Conservation (phyloP, 2,113 vertebrate genomes). For the Suncus etruscus region DNA sequence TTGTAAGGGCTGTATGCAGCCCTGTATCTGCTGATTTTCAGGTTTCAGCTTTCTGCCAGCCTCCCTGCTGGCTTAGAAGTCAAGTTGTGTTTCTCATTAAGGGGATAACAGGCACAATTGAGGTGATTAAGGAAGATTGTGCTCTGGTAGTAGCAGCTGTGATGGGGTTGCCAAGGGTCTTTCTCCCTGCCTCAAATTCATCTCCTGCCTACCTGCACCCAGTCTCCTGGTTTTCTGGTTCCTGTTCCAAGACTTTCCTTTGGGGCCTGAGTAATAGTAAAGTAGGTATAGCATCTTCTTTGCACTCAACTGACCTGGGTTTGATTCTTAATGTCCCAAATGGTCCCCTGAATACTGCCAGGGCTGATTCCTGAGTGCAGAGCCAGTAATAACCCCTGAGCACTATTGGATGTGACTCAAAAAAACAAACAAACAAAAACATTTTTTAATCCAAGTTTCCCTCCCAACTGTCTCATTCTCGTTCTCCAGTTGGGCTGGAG, state of each 20-base stretch:
- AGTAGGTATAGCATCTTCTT: too few relatives aligned
- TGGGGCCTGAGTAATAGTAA: too few relatives aligned
- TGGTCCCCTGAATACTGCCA: too few relatives aligned
- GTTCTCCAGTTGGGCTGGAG: constrained; percentile 55
- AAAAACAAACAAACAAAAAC: too few relatives aligned
- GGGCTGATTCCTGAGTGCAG: too few relatives aligned
- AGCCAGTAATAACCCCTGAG: too few relatives aligned
- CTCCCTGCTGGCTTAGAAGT: constrained; percentile 85
- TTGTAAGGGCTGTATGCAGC: constrained; percentile 77
- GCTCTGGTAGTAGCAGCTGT: constrained; percentile 79
- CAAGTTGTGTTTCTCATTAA: constrained; percentile 88
- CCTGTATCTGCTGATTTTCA: constrained; percentile 88
- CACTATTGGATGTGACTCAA: too few relatives aligned
- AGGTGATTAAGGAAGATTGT: constrained; percentile 85
- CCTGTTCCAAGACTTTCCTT: constrained; percentile 50
- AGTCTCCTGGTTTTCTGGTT: constrained; percentile 43
- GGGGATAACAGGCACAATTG: constrained; percentile 86
- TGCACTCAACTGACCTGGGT: too few relatives aligned
- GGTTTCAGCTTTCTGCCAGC: constrained; percentile 88
- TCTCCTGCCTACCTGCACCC: constrained; percentile 50
- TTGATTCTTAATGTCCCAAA: too few relatives aligned
- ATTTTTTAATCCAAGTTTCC: constrained; percentile 61
- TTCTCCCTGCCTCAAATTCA: constrained; percentile 63
- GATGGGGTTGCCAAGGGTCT: constrained; percentile 77
- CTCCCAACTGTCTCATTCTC: constrained; percentile 73